Evolutionary conservation across 2,888 invertebrate genomes (phyloP).

Genomic region (Melipona bicolor): DNA sequence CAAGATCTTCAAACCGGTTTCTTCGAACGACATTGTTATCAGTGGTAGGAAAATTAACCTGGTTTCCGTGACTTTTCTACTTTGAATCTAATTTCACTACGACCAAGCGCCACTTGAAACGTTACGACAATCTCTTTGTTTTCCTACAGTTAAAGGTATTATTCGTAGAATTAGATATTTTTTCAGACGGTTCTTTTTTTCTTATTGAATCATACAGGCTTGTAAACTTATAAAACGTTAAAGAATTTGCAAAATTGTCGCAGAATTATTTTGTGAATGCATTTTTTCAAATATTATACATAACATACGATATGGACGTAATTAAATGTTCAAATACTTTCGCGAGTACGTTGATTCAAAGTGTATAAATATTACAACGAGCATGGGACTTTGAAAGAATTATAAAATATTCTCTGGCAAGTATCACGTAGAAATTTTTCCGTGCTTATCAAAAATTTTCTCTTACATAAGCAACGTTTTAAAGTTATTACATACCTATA

Average conservation of each 20-base stretch:
- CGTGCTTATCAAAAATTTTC: neutral
- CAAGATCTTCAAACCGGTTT: constrained; percentile 59
- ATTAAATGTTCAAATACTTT: too few relatives aligned
- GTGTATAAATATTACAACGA: neutral
- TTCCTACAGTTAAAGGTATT: neutral
- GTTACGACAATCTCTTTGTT: neutral
- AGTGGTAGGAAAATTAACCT: constrained; percentile 58
- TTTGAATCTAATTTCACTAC: constrained; percentile 51
- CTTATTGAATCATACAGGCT: too few relatives aligned
- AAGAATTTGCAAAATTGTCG: too few relatives aligned
- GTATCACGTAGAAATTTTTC: neutral
- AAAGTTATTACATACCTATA: constrained; percentile 9
- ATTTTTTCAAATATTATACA: too few relatives aligned
- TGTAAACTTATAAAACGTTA: too few relatives aligned
- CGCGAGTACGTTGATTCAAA: too few relatives aligned
- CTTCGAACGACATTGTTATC: constrained; percentile 66
- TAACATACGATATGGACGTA: too few relatives aligned
- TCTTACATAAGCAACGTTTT: constrained; percentile 32
- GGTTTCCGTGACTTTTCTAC: constrained; percentile 52
- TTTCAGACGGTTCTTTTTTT: neutral
- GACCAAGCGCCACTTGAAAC: neutral
- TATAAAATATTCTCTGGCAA: neutral
- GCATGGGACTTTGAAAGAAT: neutral
- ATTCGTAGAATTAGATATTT: too few relatives aligned
- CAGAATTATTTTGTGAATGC: too few relatives aligned